Base-by-base conservation (phyloP, 2,797 vertebrate genomes). In the Gambelia wislizenii region DNA sequence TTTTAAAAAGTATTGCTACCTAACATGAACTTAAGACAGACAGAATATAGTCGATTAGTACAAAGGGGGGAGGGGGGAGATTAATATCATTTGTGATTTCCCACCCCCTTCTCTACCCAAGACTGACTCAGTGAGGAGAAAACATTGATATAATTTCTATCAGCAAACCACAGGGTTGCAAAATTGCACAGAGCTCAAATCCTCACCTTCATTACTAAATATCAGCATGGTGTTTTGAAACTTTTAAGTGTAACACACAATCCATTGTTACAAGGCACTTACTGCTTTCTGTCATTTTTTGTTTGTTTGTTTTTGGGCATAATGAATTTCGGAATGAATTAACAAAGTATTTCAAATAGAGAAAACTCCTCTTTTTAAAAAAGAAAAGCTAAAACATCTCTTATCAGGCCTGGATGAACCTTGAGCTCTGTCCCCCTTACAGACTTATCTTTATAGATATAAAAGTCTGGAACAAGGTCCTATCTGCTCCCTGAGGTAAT, bases 401-500 rank as follows among this genome's bases (percentile, higher is more conserved):
- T 56, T 59, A 70, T 80, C 59, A 22, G 16, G 27, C 27, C n/a
- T 8, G 20, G 80, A 5, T 6, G 52, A 52, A 89, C 76, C 42
- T 70, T 72, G 83, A 85, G 39, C 83, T 78, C 67, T 85, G 75
- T 59, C 47, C 39, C 44, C 20, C 49, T 42, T 54, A 16, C 42
- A 72, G 25, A 85, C 39, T 85, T 89, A 85, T 85, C 83, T 89
- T 10, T 36, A 70, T 36, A 30, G 67, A 27, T 84, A 59, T 79
- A 85, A 89, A 72, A 54, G 74, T 85, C 83, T 85, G 83, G 80
- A 39, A n/a, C 88, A 85, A 89, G 88, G 88, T 80, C 18, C 76
- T 89, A 30, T 47, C 64, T 47, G 30, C 14, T 89, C 75, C 78
- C 52, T 80, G 39, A 61, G 18, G 54, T 30, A n/a, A n/a, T 59